Conservation (phyloP, 2,113 vertebrate species). For the Eleginops maclovinus region DNA sequence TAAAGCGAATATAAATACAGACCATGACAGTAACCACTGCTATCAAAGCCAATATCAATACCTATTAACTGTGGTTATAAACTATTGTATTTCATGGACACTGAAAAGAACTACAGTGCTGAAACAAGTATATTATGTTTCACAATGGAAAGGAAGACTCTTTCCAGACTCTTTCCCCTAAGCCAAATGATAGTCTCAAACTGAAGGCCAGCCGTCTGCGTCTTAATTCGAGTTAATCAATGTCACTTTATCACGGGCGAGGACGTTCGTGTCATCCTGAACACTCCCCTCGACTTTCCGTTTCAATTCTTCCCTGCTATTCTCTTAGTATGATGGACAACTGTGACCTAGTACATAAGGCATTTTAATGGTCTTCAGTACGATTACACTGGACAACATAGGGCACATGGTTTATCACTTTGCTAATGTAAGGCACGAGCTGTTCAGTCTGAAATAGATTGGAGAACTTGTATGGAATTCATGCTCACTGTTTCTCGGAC, state of each 20-base stretch:
- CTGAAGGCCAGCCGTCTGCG: slow-evolving; percentile 36
- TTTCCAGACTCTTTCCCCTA: slow-evolving; percentile 2
- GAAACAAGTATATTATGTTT: background rate
- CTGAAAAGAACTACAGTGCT: slow-evolving; percentile 1
- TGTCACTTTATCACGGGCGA: slow-evolving; percentile 58
- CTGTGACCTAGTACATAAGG: slow-evolving; percentile 19
- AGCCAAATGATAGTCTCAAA: slow-evolving; percentile 25
- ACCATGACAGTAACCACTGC: background rate
- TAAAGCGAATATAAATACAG: background rate
- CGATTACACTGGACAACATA: slow-evolving; percentile 47
- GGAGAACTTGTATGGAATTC: too few species aligned
- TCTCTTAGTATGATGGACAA: slow-evolving; percentile 61
- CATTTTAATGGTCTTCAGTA: slow-evolving; percentile 55
- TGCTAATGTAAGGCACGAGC: slow-evolving; percentile 18
- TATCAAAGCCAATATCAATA: background rate
- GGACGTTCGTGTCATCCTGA: slow-evolving; percentile 63
- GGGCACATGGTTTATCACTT: slow-evolving; percentile 43
- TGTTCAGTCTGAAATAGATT: background rate
- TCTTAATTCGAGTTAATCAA: slow-evolving; percentile 72
- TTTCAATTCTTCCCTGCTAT: slow-evolving; percentile 47
- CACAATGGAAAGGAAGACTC: slow-evolving; percentile 11
- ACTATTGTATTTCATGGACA: slow-evolving; percentile 6
- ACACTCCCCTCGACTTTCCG: slow-evolving; percentile 55
- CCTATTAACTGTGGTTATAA: background rate
- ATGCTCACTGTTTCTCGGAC: too few species aligned